phyloP scores from a whole-genome alignment of 2,113 vertebrate genomes.

The Rhabdomys dilectus region DNA sequence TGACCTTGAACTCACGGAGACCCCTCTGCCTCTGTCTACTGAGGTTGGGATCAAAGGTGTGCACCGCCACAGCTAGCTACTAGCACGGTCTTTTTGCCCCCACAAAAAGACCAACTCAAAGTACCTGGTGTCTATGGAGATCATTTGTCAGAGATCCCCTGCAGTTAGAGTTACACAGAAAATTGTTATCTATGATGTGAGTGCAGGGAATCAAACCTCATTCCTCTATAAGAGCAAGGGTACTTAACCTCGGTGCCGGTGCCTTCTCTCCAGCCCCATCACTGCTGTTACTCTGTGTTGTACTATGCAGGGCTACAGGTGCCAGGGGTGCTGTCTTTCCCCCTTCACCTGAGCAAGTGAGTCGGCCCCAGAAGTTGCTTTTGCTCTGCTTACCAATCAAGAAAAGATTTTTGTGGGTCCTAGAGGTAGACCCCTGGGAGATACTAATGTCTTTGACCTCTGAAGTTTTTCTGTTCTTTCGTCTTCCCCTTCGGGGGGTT shows the following conservation, averaged over 20 bases:
- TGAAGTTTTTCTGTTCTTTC: not conserved
- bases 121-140: not conserved
- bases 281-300: not conserved
- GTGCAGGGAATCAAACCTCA: not conserved
- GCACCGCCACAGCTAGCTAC: not conserved
- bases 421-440: not conserved
- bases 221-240: not conserved
- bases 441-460: not conserved
- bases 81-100: not conserved
- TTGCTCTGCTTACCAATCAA: not conserved
- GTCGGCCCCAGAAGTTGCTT: not conserved
- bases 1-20: not conserved
- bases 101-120: not conserved
- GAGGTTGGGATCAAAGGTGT: not conserved
- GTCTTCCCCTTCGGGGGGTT: not conserved
- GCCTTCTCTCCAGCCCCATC: not conserved
- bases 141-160: not conserved
- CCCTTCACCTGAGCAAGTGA: not conserved
- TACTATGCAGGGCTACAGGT: no score
- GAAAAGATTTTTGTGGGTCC: not conserved
- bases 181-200: not conserved
- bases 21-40: not conserved
- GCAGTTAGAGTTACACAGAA: not conserved
- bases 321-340: not conserved
- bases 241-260: not conserved